Conservation (phyloP, 35 echinoderm and acorn worm species). For the Ophiothrix spiculata region DNA sequence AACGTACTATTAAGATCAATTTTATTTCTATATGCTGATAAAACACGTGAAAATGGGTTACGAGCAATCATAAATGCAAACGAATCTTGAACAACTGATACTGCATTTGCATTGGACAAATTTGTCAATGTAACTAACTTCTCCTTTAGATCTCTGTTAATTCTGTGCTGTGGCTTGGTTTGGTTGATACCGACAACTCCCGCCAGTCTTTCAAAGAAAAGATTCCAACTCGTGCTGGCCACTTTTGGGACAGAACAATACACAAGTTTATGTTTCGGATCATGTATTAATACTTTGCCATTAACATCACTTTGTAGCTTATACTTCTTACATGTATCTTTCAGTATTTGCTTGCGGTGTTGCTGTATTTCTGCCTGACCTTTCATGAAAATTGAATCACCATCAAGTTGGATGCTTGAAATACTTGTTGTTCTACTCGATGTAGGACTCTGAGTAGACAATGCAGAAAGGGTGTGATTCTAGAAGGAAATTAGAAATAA, state of each 20-base stretch:
- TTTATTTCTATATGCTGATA: constrained; percentile 88
- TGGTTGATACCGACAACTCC: constrained; percentile 35
- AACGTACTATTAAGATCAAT: constrained; percentile 67
- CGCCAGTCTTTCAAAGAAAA: constrained; percentile 61
- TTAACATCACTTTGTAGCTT: too few species aligned
- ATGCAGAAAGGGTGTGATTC: too few species aligned
- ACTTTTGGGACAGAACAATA: constrained; percentile 87
- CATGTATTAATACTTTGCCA: too few species aligned
- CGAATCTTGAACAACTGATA: constrained; percentile 52
- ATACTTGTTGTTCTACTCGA: too few species aligned
- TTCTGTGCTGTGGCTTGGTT: constrained; percentile 54
- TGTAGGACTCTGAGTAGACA: too few species aligned
- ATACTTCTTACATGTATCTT: too few species aligned
- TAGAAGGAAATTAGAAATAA: too few species aligned
- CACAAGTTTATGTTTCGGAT: constrained; percentile 71
- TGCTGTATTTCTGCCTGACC: too few species aligned
- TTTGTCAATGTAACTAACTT: constrained; percentile 44
- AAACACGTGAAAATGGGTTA: constrained; percentile 79
- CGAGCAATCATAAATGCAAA: constrained; percentile 89
- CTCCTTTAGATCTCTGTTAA: constrained; percentile 40
- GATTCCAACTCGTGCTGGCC: constrained; percentile 90
- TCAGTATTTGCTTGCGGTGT: too few species aligned
- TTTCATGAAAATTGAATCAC: too few species aligned
- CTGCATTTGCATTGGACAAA: constrained; percentile 16
- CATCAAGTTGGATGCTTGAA: too few species aligned